Conservation (phyloP, 2,888 invertebrate species). For the Heteromurus nitidus region DNA sequence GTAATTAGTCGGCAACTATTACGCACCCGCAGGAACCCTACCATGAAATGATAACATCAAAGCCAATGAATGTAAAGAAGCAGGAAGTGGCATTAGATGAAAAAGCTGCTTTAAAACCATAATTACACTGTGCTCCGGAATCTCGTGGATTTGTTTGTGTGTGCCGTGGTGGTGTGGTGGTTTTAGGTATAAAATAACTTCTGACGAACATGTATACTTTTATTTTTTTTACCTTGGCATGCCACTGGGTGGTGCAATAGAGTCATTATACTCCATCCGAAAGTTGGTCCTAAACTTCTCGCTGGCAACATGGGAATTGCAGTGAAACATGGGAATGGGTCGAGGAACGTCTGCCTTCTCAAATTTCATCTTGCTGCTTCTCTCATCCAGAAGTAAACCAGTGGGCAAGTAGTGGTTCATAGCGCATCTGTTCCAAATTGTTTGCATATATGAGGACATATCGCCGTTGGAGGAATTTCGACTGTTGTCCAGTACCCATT, state of each 20-base stretch:
- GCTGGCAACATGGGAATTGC: constrained; percentile 26
- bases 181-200: not conserved
- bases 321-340: constrained; percentile 56
- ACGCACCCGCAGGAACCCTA: no score
- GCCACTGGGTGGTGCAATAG: not conserved
- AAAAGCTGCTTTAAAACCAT: no score
- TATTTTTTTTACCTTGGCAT: constrained; percentile 9
- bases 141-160: no score
- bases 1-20: no score
- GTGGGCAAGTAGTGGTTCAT: not conserved
- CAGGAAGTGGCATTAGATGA: not conserved
- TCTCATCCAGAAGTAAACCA: not conserved
- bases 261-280: constrained; percentile 42
- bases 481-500: not conserved
- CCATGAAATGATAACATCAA: no score
- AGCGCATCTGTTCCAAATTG: constrained; percentile 1
- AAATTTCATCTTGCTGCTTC: not conserved
- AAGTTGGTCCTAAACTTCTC: constrained; percentile 34
- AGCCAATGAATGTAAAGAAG: not conserved
- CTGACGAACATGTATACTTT: not conserved
- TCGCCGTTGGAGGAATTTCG: not conserved
- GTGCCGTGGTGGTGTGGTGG: no score
- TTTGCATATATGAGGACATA: not conserved
- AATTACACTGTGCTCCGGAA: no score
- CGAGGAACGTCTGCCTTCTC: not conserved